Evolutionary conservation across 2,888 invertebrate species (phyloP).

Genomic region (Sarcophaga carnaria): DNA sequence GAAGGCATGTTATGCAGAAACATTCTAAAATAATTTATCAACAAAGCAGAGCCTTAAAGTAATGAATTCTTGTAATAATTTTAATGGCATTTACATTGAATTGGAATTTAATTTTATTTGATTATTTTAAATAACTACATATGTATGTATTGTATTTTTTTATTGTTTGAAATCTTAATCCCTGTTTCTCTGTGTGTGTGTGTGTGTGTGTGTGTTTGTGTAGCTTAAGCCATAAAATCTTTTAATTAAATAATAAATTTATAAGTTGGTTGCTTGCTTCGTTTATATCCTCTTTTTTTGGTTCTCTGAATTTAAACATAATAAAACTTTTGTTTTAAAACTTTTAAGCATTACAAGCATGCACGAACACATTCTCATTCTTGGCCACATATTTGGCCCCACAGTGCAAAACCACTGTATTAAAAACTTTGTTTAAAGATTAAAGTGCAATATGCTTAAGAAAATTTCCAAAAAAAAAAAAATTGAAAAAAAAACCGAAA

Average conservation of each 20-base stretch:
- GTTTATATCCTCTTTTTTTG: conserved; percentile 1
- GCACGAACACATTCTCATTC: neutral
- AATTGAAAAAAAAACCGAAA: conserved; percentile 1
- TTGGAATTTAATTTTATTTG: neutral
- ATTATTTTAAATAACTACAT: neutral
- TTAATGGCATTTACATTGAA: neutral
- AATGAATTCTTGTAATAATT: no score
- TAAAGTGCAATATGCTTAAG: conserved; percentile 30
- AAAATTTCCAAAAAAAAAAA: conserved; percentile 9
- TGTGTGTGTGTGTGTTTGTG: neutral
- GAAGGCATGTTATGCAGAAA: no score
- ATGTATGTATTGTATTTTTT: neutral
- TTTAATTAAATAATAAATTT: conserved; percentile 51
- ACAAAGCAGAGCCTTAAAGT: no score
- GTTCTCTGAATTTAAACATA: neutral
- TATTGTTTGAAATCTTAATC: neutral
- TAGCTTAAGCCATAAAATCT: conserved; percentile 49
- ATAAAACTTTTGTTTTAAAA: conserved; percentile 43
- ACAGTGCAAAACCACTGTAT: conserved; percentile 19
- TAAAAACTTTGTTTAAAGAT: conserved; percentile 24
- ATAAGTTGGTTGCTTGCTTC: neutral
- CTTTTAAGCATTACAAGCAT: neutral
- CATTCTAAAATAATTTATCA: no score
- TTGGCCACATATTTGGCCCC: conserved; percentile 1
- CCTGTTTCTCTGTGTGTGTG: neutral